Evolutionary conservation across 2,797 vertebrate species (phyloP).

Genomic region (Hozukius guyotensis): DNA sequence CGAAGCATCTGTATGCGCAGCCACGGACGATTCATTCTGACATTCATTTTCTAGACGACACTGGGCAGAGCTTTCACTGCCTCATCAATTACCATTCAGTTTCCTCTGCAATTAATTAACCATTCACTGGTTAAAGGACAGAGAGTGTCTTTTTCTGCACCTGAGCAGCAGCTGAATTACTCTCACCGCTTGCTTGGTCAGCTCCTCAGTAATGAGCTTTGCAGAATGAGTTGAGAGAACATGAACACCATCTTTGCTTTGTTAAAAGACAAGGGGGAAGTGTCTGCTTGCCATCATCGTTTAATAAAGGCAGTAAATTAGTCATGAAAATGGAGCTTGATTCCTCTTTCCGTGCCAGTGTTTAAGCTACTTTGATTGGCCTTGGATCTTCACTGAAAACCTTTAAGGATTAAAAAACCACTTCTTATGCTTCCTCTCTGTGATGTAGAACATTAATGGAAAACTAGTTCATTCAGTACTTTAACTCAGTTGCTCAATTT

Average conservation of each 20-base stretch:
- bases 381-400: background rate
- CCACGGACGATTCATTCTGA: background rate
- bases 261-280: background rate
- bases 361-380: background rate
- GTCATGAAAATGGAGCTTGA: background rate
- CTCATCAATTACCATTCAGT: background rate
- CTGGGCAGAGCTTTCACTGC: background rate
- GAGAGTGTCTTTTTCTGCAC: slow-evolving; percentile 1
- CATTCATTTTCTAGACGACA: background rate
- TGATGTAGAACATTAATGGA: background rate
- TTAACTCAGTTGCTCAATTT: background rate
- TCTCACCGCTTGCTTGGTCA: background rate
- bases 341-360: background rate
- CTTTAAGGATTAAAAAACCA: background rate
- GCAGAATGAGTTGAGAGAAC: background rate
- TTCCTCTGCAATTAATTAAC: slow-evolving; percentile 22
- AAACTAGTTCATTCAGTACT: background rate
- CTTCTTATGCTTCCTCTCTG: background rate
- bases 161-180: slow-evolving; percentile 15
- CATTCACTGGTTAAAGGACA: background rate
- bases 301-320: background rate
- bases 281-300: background rate
- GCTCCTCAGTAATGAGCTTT: slow-evolving; percentile 18
- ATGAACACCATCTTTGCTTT: background rate
- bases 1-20: background rate